Evolutionary conservation across 2,888 invertebrate species (phyloP), one percentile per base, ranked within the genome.

Genomic region (Hydrotaea diabolus): DNA sequence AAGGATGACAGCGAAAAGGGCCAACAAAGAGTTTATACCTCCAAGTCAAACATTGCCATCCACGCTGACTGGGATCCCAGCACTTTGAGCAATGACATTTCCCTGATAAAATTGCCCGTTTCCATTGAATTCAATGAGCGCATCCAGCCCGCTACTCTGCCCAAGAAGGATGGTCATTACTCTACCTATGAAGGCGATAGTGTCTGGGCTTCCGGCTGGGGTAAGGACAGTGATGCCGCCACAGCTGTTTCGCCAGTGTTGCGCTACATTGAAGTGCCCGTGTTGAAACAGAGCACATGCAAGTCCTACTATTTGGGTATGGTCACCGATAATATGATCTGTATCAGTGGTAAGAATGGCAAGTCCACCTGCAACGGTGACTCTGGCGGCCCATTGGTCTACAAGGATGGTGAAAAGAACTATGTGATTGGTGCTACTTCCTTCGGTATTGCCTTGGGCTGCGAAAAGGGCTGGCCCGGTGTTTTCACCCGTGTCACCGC

Each of bases 351-450:
- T 43, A 87, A 87, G 59, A 87, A 86, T 4, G 90, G 91, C 31
- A 89, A 89, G 80, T 92, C 92, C 49, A 90, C 88, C 13, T 92
- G 92, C 85, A 90, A 89, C 86, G 91, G 92, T 13, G 92, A 92
- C 74, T 91, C 91, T 59, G 91, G 92, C 64, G 92, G 92, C 53
- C 92, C 92, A 4, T 82, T 92, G 80, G 88, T 91, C 0, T 57
- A 88, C 15, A 81, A 62, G 1, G 89, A 89, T 74, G 88, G 86
- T 8, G 85, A 76, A 46, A 36, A 59, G 1, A 82, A 87, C 2
- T 87, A 83, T 19, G 76, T 92, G 36, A 88, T 92, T 81, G 92
- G 92, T 2, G 88, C 88, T 21, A 90, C 92, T 0, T 91, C 92
- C 13, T 92, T 90, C 57, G 91, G 91, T 31, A 89, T 90, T 80